Percentiles rank a stretch among this genome's conserved stretches.
Conservation (phyloP, 92 coral and sea anemone genomes). For the Paragorgia papillata region DNA sequence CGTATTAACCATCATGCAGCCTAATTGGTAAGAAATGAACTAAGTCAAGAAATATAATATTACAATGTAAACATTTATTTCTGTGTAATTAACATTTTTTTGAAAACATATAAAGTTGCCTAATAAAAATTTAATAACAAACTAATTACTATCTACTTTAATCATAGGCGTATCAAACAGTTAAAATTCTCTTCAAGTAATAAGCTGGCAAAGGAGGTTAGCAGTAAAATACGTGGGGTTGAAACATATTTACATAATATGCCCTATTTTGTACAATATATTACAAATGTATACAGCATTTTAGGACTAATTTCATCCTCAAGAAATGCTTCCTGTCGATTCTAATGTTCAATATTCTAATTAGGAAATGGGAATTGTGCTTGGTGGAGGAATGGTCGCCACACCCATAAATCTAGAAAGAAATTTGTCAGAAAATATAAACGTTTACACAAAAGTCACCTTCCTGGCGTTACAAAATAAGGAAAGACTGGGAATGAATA, state of each 20-base stretch:
- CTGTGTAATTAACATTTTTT: no score
- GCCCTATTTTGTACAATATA: slow-evolving; percentile 18
- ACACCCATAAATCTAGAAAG: slow-evolving; percentile 20
- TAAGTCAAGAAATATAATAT: no score
- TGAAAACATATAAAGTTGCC: not conserved
- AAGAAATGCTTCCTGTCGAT: not conserved
- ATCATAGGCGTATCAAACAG: not conserved
- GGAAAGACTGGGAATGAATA: no score
- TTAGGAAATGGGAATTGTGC: slow-evolving; percentile 27
- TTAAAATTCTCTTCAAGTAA: not conserved
- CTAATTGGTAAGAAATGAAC: no score
- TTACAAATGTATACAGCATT: slow-evolving; percentile 32
- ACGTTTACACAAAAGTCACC: not conserved
- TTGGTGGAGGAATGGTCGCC: slow-evolving; percentile 33
- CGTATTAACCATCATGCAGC: no score
- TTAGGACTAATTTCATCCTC: not conserved
- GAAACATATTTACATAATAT: no score
- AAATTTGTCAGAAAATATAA: no score
- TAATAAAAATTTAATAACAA: not conserved
- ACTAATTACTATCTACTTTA: not conserved
- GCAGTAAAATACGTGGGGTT: not conserved
- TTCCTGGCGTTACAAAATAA: no score
- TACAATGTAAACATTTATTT: no score
- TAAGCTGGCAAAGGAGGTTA: not conserved
- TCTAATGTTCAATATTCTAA: not conserved